Evolutionary conservation across 2,888 invertebrate genomes (phyloP).

Genomic region (Ptilodon capucinus): DNA sequence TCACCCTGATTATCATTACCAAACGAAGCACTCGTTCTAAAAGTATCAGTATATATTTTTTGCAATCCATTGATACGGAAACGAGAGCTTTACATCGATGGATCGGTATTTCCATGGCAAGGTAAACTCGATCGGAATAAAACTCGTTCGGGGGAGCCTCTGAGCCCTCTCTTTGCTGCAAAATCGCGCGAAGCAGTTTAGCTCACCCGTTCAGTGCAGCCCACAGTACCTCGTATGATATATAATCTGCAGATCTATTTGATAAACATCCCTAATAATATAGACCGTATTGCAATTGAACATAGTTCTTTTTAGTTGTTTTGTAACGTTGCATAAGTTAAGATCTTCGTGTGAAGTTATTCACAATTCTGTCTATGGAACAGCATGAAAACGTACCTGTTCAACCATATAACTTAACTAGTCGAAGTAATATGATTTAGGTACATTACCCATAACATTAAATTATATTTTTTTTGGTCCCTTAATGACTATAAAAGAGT

Average conservation of each 20-base stretch:
- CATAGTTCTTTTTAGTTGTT: neutral
- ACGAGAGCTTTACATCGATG: slow-evolving; percentile 29
- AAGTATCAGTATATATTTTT: slow-evolving; percentile 30
- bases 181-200: slow-evolving; percentile 76
- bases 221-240: slow-evolving; percentile 66
- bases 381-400: too few species aligned
- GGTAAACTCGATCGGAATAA: slow-evolving; percentile 76
- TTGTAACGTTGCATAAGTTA: neutral
- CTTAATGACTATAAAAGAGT: too few species aligned
- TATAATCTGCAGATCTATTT: slow-evolving; percentile 60
- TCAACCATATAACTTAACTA: too few species aligned
- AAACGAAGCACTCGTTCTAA: slow-evolving; percentile 15
- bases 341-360: neutral
- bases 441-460: too few species aligned
- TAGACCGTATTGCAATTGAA: slow-evolving; percentile 11
- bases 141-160: slow-evolving; percentile 57
- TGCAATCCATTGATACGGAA: slow-evolving; percentile 21
- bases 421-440: too few species aligned
- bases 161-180: slow-evolving; percentile 78
- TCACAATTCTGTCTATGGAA: neutral
- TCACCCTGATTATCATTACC: slow-evolving; percentile 1
- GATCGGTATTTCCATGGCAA: slow-evolving; percentile 55
- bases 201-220: slow-evolving; percentile 62
- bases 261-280: slow-evolving; percentile 35
- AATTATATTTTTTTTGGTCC: too few species aligned